These are phyloP conservation scores for cattle (Bos taurus) DNA, from an alignment of 2,113 vertebrate species.

Conservation along the genomic window ARS-UCD2.0 NC_037331.1:101702501-101703000, in stretches of 20 bases:
- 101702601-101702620: neutral
- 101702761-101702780: neutral
- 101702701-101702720: neutral
- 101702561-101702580: neutral
- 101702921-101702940: neutral
- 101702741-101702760: neutral
- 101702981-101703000: neutral
- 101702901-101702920: neutral
- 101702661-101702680: constrained; percentile 26
- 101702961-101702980: neutral
- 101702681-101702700: neutral
- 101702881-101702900: neutral
- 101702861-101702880: neutral
- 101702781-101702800: neutral
- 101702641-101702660: constrained; percentile 12
- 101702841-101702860: neutral
- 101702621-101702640: neutral
- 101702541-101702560: neutral
- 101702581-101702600: neutral
- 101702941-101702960: neutral
- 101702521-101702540: constrained; percentile 20
- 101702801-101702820: neutral
- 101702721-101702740: neutral
- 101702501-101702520: neutral
- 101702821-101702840: neutral